Evolutionary conservation across 2,113 vertebrate genomes (phyloP).

Genomic region (Amblyornis subalaris): DNA sequence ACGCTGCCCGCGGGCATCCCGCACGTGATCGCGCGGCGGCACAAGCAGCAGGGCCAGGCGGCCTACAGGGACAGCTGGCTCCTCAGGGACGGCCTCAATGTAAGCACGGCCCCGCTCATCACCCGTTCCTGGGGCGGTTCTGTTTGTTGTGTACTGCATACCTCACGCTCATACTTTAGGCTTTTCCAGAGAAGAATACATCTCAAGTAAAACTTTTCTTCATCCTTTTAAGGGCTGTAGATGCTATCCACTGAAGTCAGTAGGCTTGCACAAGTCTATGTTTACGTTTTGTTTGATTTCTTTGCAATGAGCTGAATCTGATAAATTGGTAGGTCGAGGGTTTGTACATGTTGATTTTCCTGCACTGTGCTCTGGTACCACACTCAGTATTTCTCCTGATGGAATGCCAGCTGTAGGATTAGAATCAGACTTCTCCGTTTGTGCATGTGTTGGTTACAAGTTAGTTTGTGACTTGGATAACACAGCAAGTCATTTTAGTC

Average conservation of each 20-base stretch:
- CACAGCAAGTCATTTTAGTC: background rate
- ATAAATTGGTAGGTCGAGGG: too few relatives aligned
- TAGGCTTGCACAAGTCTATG: background rate
- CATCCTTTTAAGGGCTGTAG: background rate
- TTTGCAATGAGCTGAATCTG: background rate
- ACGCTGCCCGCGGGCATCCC: conserved; percentile 85
- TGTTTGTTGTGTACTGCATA: fast-evolving
- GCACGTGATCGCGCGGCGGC: conserved; percentile 88
- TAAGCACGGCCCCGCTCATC: conserved; percentile 27
- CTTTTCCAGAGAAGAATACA: fast-evolving
- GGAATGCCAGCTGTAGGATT: background rate
- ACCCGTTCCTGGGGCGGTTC: fast-evolving
- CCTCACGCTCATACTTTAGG: fast-evolving
- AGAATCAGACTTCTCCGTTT: background rate
- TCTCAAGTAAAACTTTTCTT: too few relatives aligned
- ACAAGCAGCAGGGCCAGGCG: conserved; percentile 85
- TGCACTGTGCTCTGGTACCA: background rate
- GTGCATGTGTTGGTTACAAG: background rate
- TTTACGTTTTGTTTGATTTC: background rate
- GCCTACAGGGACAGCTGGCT: conserved; percentile 86
- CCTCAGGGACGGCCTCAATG: conserved; percentile 87
- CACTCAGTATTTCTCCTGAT: background rate
- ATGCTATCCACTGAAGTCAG: too few relatives aligned
- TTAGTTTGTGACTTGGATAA: background rate
- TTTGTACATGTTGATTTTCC: background rate